Percentiles rank a stretch among this genome's conserved stretches.
Conservation (phyloP, 2,797 vertebrate genomes). For the Bryconaethiops microstoma region DNA sequence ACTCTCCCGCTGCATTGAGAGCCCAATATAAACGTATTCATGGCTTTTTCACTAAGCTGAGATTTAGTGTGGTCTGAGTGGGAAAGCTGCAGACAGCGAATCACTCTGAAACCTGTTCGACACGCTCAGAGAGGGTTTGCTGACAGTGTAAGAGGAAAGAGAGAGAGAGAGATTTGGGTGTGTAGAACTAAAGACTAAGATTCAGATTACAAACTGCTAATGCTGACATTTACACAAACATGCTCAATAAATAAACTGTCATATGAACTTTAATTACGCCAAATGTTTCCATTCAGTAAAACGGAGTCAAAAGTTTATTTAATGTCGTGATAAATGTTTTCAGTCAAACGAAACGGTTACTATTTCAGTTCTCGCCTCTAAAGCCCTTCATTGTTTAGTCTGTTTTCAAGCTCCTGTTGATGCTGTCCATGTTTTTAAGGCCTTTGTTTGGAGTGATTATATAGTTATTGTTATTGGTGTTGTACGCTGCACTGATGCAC, state of each 20-base stretch:
- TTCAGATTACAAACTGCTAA: background rate
- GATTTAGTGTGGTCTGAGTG: constrained; percentile 24
- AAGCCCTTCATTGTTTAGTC: too few relatives aligned
- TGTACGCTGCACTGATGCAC: background rate
- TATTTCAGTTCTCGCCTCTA: too few relatives aligned
- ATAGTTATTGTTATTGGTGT: background rate
- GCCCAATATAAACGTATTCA: background rate
- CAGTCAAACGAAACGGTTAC: too few relatives aligned
- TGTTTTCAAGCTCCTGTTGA: background rate
- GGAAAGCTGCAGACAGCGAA: constrained; percentile 17
- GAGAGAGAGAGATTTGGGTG: constrained; percentile 19
- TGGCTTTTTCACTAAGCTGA: constrained; percentile 7
- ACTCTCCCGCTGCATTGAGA: background rate
- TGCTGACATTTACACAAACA: background rate
- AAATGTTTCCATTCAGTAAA: too few relatives aligned
- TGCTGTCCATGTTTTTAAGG: background rate
- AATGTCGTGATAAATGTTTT: too few relatives aligned
- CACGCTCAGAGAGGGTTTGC: constrained; percentile 46
- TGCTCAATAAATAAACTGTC: too few relatives aligned
- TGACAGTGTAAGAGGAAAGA: constrained; percentile 15
- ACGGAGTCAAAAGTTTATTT: too few relatives aligned
- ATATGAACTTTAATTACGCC: too few relatives aligned
- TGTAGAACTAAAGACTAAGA: constrained; percentile 20
- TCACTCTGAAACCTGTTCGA: constrained; percentile 57
- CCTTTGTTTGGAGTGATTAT: background rate